phyloP scores from a whole-genome alignment of 2,797 vertebrate genomes.

The Leptodactylus fallax region DNA sequence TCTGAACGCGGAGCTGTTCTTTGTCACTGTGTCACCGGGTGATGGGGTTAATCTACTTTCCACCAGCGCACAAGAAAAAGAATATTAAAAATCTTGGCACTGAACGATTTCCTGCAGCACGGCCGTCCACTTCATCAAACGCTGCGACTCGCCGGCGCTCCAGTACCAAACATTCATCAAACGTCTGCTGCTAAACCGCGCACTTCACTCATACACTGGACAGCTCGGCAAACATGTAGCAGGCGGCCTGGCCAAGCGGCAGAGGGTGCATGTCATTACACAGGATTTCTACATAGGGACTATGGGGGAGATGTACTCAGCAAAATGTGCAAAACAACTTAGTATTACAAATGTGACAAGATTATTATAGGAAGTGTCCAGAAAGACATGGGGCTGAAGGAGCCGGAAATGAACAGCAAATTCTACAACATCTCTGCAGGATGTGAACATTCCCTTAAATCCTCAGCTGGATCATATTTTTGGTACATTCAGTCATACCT shows the following conservation, averaged over 20 bases:
- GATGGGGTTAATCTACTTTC: slow-evolving; percentile 43
- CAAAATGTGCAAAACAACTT: background rate
- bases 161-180: background rate
- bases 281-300: too few relatives aligned
- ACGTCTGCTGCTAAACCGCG: background rate
- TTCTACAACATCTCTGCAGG: too few relatives aligned
- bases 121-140: background rate
- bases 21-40: slow-evolving; percentile 42
- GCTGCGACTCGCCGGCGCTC: slow-evolving; percentile 1
- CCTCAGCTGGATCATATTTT: too few relatives aligned
- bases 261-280: background rate
- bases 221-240: too few relatives aligned
- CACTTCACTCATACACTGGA: background rate
- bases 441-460: background rate
- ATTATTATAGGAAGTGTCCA: too few relatives aligned
- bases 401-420: too few relatives aligned
- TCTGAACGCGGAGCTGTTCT: background rate
- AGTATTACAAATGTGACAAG: too few relatives aligned
- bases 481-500: background rate
- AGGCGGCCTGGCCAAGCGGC: too few relatives aligned
- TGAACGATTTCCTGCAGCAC: slow-evolving; percentile 14
- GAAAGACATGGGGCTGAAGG: too few relatives aligned
- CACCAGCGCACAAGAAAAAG: slow-evolving; percentile 10
- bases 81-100: slow-evolving; percentile 25
- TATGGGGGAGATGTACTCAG: background rate